Evolutionary conservation across 2,888 invertebrate genomes (phyloP), one percentile per base, ranked within the genome.

Genomic region (Escarpia spicata): DNA sequence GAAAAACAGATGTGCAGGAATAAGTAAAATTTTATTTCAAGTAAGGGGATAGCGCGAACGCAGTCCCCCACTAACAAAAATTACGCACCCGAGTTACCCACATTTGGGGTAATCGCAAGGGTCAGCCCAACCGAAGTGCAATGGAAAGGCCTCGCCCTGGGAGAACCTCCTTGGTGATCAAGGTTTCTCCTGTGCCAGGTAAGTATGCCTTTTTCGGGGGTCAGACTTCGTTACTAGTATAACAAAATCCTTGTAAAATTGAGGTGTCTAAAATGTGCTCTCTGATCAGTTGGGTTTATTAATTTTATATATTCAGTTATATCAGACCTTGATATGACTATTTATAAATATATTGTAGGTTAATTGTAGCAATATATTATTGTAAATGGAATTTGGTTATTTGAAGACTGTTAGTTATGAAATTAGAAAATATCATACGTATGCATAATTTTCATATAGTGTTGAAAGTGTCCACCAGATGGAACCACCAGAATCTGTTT

Each of bases 51-150:
- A 91, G 91, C 91, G 91, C 91, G 91, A 91, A 91, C 91, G 91
- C 91, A 91, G 58, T 91, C 92, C 93, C 93, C 92, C 92, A 93
- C 93, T 93, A 93, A 60, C 93, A 94, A 93, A 93, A 93, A 93
- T 93, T 94, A 93, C 92, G 93, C 93, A 93, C 93, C 92, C 97
- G 97, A 97, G 97, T 97, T 97, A 97, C 97, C 97, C 97, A 97
- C 97, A 97, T 97, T 97, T 97, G 97, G 97, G 97, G 97, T 97
- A 97, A 97, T 97, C 97, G 97, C 98, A 97, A 97, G 97, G 97
- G 97, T 98, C 97, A 98, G 97, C 97, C 97, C 97, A 97, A 97
- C 97, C 97, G 97, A 95, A 97, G 98, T 98, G 98, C 98, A 98
- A 98, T 97, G 97, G 97, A 96, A 97, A 96, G 97, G 97, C 97